phyloP scores from a whole-genome alignment of 2,797 vertebrate species.

The Anableps anableps region DNA sequence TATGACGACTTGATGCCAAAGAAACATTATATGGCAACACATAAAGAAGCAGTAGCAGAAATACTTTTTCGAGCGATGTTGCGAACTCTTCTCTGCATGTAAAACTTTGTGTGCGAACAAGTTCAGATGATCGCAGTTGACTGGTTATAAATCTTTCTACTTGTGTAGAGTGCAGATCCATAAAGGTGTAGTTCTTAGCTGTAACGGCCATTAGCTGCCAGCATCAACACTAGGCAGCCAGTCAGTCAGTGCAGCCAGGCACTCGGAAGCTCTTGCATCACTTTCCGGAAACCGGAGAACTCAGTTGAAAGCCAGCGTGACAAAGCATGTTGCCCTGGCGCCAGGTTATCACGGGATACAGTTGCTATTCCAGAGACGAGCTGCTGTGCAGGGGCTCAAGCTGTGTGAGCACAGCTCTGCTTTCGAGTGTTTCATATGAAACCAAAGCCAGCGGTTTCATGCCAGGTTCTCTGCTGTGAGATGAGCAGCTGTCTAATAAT shows the following conservation, averaged over 20 bases:
- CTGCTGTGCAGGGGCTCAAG: not conserved
- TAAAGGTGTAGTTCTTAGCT: not conserved
- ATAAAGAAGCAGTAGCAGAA: not conserved
- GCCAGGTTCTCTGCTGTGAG: not conserved
- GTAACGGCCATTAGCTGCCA: slow-evolving; percentile 20
- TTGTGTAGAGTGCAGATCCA: not conserved
- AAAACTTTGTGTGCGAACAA: not conserved
- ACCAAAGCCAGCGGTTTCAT: not conserved
- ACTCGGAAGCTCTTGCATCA: slow-evolving; percentile 24
- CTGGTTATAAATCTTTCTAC: not conserved
- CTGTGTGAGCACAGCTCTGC: not conserved
- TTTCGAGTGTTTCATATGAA: not conserved
- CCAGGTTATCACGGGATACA: slow-evolving; percentile 52
- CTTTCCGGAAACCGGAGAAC: slow-evolving; percentile 53
- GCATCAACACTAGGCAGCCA: not conserved
- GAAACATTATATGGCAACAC: not conserved
- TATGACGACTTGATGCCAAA: slow-evolving; percentile 6
- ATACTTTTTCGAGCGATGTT: not conserved
- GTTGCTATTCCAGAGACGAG: slow-evolving; percentile 20
- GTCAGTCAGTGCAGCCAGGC: slow-evolving; percentile 9
- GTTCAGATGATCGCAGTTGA: not conserved
- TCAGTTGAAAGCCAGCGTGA: slow-evolving; percentile 34
- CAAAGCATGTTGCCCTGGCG: slow-evolving; percentile 46
- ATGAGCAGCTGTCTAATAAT: not conserved
- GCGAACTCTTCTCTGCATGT: not conserved